Conservation (phyloP, 1,140 invertebrate species). For the Trachymyrmex septentrionalis region DNA sequence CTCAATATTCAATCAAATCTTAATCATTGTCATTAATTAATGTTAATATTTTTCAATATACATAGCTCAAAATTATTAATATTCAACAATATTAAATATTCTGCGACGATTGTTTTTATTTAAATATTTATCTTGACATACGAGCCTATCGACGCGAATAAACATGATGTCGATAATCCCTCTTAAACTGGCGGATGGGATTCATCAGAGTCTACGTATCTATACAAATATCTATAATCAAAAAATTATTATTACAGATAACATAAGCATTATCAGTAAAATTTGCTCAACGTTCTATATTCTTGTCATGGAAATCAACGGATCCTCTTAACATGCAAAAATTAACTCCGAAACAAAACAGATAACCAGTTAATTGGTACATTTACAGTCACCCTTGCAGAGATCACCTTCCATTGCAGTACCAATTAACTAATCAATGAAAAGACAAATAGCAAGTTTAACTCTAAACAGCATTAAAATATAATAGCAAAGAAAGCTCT, state of each 20-base stretch:
- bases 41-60: background rate
- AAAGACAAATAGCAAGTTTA: slow-evolving; percentile 66
- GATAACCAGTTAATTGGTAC: slow-evolving; percentile 82
- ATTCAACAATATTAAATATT: slow-evolving; percentile 11
- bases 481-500: background rate
- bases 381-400: slow-evolving; percentile 78
- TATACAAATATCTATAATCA: slow-evolving; percentile 41
- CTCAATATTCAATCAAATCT: slow-evolving; percentile 1
- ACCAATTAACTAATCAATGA: slow-evolving; percentile 69
- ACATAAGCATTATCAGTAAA: slow-evolving; percentile 37
- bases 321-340: slow-evolving; percentile 74
- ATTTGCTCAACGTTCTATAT: slow-evolving; percentile 24
- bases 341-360: slow-evolving; percentile 69
- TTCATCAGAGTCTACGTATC: slow-evolving; percentile 33
- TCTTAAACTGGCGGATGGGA: slow-evolving; percentile 29
- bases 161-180: slow-evolving; percentile 39
- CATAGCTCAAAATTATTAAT: slow-evolving; percentile 9
- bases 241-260: slow-evolving; percentile 38
- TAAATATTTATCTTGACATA: slow-evolving; percentile 14
- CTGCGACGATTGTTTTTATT: background rate
- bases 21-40: slow-evolving; percentile 14
- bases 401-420: slow-evolving; percentile 74
- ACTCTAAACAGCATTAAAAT: slow-evolving; percentile 39
- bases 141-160: background rate
- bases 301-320: slow-evolving; percentile 17